phyloP scores from a whole-genome alignment of 2,888 invertebrate species.

The Drosophila setosimentum region DNA sequence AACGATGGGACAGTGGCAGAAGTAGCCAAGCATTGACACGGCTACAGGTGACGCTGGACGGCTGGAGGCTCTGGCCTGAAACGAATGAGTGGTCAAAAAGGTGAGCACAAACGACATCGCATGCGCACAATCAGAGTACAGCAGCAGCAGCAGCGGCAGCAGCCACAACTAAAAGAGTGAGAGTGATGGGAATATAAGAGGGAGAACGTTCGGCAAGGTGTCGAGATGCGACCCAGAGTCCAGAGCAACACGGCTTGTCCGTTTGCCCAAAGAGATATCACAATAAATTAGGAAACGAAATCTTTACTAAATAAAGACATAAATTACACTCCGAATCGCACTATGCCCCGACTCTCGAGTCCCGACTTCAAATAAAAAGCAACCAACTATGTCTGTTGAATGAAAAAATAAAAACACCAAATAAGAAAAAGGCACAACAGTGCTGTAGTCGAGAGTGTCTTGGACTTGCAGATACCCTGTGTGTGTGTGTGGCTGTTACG shows the following conservation, averaged over 20 bases:
- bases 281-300: constrained; percentile 85
- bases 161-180: constrained; percentile 37
- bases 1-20: constrained; percentile 66
- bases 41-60: constrained; percentile 55
- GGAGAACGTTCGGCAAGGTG: constrained; percentile 56
- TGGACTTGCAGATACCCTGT: neutral
- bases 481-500: neutral
- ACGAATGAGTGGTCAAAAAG: constrained; percentile 81
- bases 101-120: constrained; percentile 83
- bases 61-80: constrained; percentile 41
- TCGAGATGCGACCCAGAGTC: constrained; percentile 46
- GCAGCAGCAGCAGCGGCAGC: constrained; percentile 34
- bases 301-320: constrained; percentile 85
- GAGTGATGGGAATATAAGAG: constrained; percentile 17
- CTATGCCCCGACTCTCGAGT: constrained; percentile 56
- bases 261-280: constrained; percentile 83
- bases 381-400: constrained; percentile 70
- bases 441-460: neutral
- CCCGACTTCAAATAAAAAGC: constrained; percentile 65
- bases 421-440: constrained; percentile 18
- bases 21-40: constrained; percentile 67
- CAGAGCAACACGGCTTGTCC: constrained; percentile 41
- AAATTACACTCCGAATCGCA: constrained; percentile 83
- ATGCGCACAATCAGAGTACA: constrained; percentile 79
- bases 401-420: constrained; percentile 40